Evolutionary conservation across 2,797 vertebrate species (phyloP), one percentile per base, ranked within the genome.

Genomic region (Silurus lanzhouensis): DNA sequence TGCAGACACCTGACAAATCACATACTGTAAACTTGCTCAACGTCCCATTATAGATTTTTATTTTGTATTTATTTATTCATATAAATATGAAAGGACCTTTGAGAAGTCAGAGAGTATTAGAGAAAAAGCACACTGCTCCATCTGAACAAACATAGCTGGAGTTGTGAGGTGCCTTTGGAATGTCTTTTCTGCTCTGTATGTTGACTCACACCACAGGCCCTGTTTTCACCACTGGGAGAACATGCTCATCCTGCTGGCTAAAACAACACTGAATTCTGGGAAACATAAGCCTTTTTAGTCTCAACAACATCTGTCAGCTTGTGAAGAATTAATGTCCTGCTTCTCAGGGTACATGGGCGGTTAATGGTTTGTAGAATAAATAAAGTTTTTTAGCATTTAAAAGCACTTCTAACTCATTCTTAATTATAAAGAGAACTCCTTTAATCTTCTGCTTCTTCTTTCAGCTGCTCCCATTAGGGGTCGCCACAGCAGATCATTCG

Each of bases 221-320:
- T 70, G 55, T 84, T 84, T 55, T 31, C 81, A 83, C 46, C 63
- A 85, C 79, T 67, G 79, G 67, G 52, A 80, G 67, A 76, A 74
- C 75, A 78, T 44, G 76, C 64, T 71, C 20, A 55, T 88, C 94
- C 85, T 89, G 92, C 93, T 93, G 93, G 80, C 90, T 92, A 90
- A 88, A 93, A 92, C 88, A 94, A 94, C 91, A 94, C 90, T 74
- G 88, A 89, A 92, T 92, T 93, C 90, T 92, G 89, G 93, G 92
- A 94, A 94, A 91, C n/a, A 68, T 55, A 80, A 81, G 64, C 74
- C 71, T 83, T 86, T 86, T 81, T 83, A 74, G 74, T 84, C 82
- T 25, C 84, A 87, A 88, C 87, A 90, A 88, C 89, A 90, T 79
- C 85, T 89, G 88, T 66, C 75, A 68, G 87, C 81, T 86, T 89